phyloP scores from a whole-genome alignment of 2,888 invertebrate genomes.

The Drosophila mayaguana region DNA sequence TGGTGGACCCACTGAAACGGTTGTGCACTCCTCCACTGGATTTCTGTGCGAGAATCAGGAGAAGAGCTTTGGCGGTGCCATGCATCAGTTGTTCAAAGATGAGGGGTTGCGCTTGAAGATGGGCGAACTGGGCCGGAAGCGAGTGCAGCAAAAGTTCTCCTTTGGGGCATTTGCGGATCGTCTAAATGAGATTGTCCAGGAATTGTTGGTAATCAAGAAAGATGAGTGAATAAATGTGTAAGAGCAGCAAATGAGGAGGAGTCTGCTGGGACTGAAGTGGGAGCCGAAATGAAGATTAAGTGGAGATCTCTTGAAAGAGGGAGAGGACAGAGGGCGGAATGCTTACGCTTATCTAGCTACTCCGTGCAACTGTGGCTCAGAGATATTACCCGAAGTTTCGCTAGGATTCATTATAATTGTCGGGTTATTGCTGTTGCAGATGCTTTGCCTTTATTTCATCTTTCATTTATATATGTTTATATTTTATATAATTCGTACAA shows the following conservation, averaged over 20 bases:
- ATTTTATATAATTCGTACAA: conserved; percentile 34
- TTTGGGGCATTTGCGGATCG: conserved; percentile 91
- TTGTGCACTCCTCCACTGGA: conserved; percentile 91
- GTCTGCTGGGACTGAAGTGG: not conserved
- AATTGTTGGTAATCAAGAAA: conserved; percentile 41
- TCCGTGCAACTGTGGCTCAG: not conserved
- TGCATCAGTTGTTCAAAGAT: conserved; percentile 89
- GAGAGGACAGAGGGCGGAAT: too few relatives aligned
- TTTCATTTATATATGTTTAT: conserved; percentile 16
- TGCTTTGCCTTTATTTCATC: conserved; percentile 13
- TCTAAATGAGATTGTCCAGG: conserved; percentile 86
- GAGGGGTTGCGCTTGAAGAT: conserved; percentile 88
- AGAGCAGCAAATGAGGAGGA: not conserved
- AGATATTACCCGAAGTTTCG: too few relatives aligned
- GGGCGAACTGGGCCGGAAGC: conserved; percentile 90
- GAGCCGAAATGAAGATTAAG: not conserved
- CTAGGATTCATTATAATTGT: not conserved
- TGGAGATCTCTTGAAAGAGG: not conserved
- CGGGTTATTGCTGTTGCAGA: not conserved
- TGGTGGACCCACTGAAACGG: conserved; percentile 98
- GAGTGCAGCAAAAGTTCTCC: conserved; percentile 93
- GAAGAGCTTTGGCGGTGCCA: conserved; percentile 91
- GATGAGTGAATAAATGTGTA: conserved; percentile 2
- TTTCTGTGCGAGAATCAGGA: conserved; percentile 90
- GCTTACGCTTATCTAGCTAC: not conserved